Conservation (phyloP, 2,113 vertebrate genomes). For the Myanophis thanlyinensis region DNA sequence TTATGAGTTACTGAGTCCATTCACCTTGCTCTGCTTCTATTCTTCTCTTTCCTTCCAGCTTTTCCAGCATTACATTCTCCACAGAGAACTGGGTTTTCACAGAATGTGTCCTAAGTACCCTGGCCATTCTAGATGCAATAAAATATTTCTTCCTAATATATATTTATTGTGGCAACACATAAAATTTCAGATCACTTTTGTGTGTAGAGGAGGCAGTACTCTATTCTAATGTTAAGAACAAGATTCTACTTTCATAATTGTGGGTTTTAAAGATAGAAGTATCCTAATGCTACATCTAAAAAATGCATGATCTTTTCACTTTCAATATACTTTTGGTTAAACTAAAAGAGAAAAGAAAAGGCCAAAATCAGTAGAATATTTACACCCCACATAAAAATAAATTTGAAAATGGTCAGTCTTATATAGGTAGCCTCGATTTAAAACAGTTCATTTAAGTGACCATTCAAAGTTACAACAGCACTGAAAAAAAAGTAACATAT, state of each 20-base stretch:
- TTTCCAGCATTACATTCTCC: neutral
- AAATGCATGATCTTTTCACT: neutral
- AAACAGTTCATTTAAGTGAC: neutral
- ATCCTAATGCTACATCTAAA: neutral
- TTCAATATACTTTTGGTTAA: neutral
- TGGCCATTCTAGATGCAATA: neutral
- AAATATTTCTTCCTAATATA: neutral
- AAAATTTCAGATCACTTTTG: neutral
- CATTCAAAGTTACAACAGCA: neutral
- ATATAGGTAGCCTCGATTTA: neutral
- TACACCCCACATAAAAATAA: neutral
- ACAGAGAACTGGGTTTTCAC: neutral
- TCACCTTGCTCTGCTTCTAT: neutral
- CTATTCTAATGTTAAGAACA: neutral
- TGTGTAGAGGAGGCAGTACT: neutral
- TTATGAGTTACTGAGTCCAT: neutral
- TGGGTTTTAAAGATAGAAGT: neutral
- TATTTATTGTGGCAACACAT: neutral
- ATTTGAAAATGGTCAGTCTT: neutral
- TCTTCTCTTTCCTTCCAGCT: neutral
- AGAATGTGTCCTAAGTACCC: neutral
- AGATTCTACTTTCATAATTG: neutral
- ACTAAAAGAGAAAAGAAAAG: neutral
- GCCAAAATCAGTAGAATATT: neutral
- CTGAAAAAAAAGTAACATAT: neutral